These are phyloP conservation scores for Buphagus erythrorhynchus DNA, from an alignment of 2,797 vertebrate genomes.

Conservation along the genomic window DNA sequence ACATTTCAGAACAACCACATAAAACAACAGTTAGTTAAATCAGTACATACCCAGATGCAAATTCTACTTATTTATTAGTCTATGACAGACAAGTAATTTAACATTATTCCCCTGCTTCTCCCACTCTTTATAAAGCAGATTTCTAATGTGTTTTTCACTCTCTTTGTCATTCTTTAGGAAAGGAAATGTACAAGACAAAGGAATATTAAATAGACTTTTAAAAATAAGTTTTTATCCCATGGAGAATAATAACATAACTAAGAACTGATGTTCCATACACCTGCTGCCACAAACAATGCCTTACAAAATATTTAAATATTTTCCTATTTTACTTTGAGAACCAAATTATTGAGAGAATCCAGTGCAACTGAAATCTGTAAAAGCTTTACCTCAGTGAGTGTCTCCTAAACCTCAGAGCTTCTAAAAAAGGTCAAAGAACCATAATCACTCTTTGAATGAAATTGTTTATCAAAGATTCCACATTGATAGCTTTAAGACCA, in stretches of 20 bases:
- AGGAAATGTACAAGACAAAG: slow-evolving; percentile 21
- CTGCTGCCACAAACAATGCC: background rate
- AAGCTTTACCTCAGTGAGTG: background rate
- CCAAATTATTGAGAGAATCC: background rate
- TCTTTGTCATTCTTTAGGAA: background rate
- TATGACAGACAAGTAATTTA: background rate
- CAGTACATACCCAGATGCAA: background rate
- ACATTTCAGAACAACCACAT: background rate
- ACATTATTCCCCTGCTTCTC: background rate
- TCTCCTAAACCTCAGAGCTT: background rate
- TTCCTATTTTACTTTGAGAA: background rate
- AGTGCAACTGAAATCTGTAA: background rate
- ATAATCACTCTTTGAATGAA: background rate
- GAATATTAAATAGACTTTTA: background rate
- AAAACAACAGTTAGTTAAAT: background rate
- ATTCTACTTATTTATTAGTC: background rate
- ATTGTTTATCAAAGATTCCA: slow-evolving; percentile 28
- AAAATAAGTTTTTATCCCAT: background rate
- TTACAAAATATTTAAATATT: background rate
- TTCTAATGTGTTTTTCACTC: background rate
- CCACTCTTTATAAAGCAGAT: background rate
- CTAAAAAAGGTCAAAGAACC: background rate
- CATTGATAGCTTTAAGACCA: background rate
- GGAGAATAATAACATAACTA: background rate
- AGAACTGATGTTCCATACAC: background rate